Evolutionary conservation across 2,113 vertebrate species (phyloP), one percentile per base, ranked within the genome.

Genomic region (Athene cunicularia): DNA sequence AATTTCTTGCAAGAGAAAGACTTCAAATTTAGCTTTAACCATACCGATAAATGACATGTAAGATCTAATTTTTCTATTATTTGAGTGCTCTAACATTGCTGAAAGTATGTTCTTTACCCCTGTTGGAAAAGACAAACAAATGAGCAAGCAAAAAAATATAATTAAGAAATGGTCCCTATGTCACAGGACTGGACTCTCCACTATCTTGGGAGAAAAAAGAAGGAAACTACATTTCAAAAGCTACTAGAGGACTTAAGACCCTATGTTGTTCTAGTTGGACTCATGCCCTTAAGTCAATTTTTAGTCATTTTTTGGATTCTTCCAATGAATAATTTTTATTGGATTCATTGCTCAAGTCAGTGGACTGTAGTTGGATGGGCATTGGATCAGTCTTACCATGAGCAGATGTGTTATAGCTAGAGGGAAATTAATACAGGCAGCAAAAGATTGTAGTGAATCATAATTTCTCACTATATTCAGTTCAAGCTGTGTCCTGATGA

Each of bases 331-430:
- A 81, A 3, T 12, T 62, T 80, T 90, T 86, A 49, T 15, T 45
- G 58, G 35, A 84, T 64, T 20, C 22, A 28, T 39, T 87, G 60
- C 43, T 75, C 30, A 92, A 86, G 49, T 77, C 55, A 86, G 58
- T 64, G 13, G 52, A 8, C 43, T 68, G 59, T 5, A 75, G 23
- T 24, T 70, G 49, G 35, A 53, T n/a, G 45, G 33, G 24, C 60
- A 53, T 10, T 79, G 73, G 53, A 73, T 80, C 58, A 60, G 13
- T 37, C 45, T 80, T 71, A 75, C 49, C 21, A 11, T 1, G 35
- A 91, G 70, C 79, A 95, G 73, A 94, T 87, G 88, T 87, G 62
- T 62, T 75, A 72, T 64, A 66, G 62, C 64, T 89, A 95, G 50
- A 82, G 66, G 93, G 70, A 95, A 89, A 92, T 89, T 68, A 93